Conservation (phyloP, 2,113 vertebrate genomes). For the Psittacula cyanocephala region DNA sequence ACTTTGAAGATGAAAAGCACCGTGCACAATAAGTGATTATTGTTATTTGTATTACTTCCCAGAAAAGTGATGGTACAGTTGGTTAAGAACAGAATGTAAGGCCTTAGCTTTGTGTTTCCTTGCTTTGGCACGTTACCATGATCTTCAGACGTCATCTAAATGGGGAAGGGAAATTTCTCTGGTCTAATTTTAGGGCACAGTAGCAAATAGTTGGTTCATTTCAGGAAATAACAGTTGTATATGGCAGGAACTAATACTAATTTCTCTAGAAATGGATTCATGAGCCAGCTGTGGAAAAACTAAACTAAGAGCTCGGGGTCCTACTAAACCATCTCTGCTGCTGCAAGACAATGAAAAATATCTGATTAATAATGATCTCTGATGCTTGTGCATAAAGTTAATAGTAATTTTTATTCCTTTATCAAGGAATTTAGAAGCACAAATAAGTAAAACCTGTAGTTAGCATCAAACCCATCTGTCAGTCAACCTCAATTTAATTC, state of each 20-base stretch:
- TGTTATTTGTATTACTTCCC: not conserved
- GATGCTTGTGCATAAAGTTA: not conserved
- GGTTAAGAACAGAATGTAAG: not conserved
- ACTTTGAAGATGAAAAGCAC: constrained; percentile 7
- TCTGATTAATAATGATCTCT: not conserved
- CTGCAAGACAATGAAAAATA: not conserved
- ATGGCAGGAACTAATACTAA: not conserved
- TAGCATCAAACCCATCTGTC: not conserved
- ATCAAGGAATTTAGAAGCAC: not conserved
- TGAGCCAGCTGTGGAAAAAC: not conserved
- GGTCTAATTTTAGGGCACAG: constrained; percentile 14
- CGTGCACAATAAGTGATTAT: not conserved
- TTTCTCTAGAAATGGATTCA: not conserved
- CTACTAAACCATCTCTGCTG: not conserved
- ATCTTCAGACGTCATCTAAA: not conserved
- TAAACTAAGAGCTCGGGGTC: not conserved
- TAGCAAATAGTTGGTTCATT: not conserved
- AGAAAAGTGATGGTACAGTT: not conserved
- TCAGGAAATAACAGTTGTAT: not conserved
- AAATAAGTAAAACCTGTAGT: not conserved
- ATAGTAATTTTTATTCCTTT: not conserved
- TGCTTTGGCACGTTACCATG: not conserved
- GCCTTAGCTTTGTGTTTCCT: not conserved
- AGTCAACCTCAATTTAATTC: not conserved
- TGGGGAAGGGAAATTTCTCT: not conserved